These are phyloP conservation scores for Seladonia tumulorum DNA, from an alignment of 2,888 invertebrate genomes.

Conservation along the genomic window DNA sequence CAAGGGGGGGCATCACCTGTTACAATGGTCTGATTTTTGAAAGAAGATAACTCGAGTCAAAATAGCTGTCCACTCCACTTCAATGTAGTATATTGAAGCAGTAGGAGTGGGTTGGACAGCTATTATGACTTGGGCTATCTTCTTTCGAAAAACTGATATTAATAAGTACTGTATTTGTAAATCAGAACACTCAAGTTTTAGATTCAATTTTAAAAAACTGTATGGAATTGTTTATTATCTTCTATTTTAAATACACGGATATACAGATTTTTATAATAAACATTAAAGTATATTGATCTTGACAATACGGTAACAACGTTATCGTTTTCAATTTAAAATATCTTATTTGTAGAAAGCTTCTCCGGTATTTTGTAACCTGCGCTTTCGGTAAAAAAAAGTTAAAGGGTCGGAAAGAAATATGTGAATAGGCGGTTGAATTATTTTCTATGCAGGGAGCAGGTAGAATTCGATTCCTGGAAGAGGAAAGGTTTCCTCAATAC, in stretches of 20 bases:
- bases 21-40: background rate
- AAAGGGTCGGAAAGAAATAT: background rate
- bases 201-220: background rate
- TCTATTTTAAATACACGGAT: background rate
- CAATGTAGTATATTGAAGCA: background rate
- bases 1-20: background rate
- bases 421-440: constrained; percentile 10
- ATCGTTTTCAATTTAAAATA: background rate
- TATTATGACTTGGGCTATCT: background rate
- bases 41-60: background rate
- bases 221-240: background rate
- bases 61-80: background rate
- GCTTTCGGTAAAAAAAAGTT: constrained; percentile 3
- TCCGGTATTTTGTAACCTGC: background rate
- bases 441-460: constrained; percentile 32
- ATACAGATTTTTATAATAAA: background rate
- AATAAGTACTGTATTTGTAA: background rate
- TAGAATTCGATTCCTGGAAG: constrained; percentile 47
- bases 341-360: background rate
- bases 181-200: background rate
- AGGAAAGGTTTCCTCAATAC: constrained; percentile 36
- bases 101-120: background rate
- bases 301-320: background rate
- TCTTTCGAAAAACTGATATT: background rate
- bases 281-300: background rate